Conservation (phyloP, 2,797 vertebrate species). For the Cyclopterus lumpus region DNA sequence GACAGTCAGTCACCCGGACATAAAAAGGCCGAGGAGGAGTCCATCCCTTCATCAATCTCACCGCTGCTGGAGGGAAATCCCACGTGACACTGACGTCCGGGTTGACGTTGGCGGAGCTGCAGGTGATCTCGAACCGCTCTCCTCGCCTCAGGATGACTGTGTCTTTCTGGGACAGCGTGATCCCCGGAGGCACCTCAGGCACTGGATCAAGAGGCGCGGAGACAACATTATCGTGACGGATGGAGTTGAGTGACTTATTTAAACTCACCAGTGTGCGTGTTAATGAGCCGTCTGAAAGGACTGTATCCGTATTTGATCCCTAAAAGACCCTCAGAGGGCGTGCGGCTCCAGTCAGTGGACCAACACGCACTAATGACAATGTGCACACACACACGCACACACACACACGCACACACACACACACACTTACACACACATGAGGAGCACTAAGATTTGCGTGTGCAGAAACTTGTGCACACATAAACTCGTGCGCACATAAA, state of each 20-base stretch:
- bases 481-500: background rate
- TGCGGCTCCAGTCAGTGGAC: background rate
- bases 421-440: background rate
- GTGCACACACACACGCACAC: conserved; percentile 6
- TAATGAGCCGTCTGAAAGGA: conserved; percentile 6
- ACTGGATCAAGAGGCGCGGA: conserved; percentile 79
- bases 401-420: conserved; percentile 5
- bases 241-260: background rate
- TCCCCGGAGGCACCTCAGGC: conserved; percentile 84
- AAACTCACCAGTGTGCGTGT: background rate
- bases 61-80: conserved; percentile 82
- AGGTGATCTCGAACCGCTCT: conserved; percentile 88
- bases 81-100: conserved; percentile 87
- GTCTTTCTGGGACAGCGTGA: conserved; percentile 86
- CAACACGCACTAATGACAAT: background rate
- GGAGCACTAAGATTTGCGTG: conserved; percentile 29
- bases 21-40: background rate
- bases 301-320: background rate
- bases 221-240: background rate
- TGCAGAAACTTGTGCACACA: background rate
- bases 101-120: conserved; percentile 89
- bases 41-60: conserved; percentile 73
- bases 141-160: conserved; percentile 88
- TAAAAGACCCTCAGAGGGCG: background rate
- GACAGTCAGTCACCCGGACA: background rate